Evolutionary conservation across 2,888 invertebrate species (phyloP).

Genomic region (Rhamphomyia laevipes): DNA sequence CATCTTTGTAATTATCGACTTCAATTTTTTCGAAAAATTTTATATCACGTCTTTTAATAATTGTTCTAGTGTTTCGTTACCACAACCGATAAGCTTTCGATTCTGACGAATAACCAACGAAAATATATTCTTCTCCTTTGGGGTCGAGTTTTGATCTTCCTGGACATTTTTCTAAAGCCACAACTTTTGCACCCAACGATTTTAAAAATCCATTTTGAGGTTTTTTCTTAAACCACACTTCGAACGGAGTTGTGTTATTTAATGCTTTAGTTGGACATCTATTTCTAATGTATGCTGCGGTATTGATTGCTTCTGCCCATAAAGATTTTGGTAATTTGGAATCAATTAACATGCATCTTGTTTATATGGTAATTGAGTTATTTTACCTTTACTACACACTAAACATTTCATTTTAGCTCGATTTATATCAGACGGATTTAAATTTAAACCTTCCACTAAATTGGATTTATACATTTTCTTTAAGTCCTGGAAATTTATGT

Average conservation of each 20-base stretch:
- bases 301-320: constrained; percentile 22
- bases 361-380: background rate
- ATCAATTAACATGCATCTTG: constrained; percentile 19
- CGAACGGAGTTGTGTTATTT: constrained; percentile 3
- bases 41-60: background rate
- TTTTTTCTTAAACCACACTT: constrained; percentile 4
- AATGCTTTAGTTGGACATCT: constrained; percentile 3
- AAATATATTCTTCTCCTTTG: constrained; percentile 4
- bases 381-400: constrained; percentile 2
- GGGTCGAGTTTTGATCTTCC: constrained; percentile 6
- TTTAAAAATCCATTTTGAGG: constrained; percentile 3
- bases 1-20: background rate
- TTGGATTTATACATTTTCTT: background rate
- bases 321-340: constrained; percentile 15
- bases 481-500: constrained; percentile 4
- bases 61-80: background rate
- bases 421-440: background rate
- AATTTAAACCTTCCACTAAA: background rate
- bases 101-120: constrained; percentile 8
- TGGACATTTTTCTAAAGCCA: constrained; percentile 3
- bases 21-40: background rate
- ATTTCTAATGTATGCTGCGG: constrained; percentile 14
- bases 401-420: constrained; percentile 1
- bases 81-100: constrained; percentile 9
- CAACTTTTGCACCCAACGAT: constrained; percentile 6